Base-by-base conservation (phyloP, 37 sponge, comb jelly and placozoan genomes). In the Aphrocallistes beatrix region DNA sequence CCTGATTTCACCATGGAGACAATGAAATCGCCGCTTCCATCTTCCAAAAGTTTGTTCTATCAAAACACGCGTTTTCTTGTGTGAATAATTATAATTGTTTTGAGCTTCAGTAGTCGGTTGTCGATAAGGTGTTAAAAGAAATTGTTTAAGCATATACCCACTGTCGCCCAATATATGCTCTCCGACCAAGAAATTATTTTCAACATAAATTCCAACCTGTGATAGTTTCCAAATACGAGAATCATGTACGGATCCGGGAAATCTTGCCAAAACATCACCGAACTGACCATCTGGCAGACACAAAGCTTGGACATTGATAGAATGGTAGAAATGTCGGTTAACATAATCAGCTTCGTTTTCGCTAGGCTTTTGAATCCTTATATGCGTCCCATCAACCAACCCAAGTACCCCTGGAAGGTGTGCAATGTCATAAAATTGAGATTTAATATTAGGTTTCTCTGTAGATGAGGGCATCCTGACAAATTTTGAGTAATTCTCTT, bases 201-300 rank as follows among this genome's bases (percentile, higher is more conserved):
- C 6, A 42, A 42, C 13, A 42, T 42, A 42, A 16, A 42, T 42
- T 42, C 45, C 13, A 42, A 13, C 13, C 45, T 42, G 45, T 16
- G n/a, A n/a, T n/a, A n/a, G n/a, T n/a, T 16, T 60, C 75, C 75
- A 60, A 19, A 60, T 60, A 21, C 75, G 25, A 6, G 75, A 60
- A 60, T 60, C 75, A 28, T 60, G 75, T 25, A 60, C 75, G 3
- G 75, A 60, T 30, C 75, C 75, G 32, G 75, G 75, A 60, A 60
- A 60, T 6, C 21, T 19, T 60, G 34, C 75, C 75, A 60, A 60
- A 3, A 60, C 75, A 60, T 60, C 75, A 13, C 75, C 8, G n/a
- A 60, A 60, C 75, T 6, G 8, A 32, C 75, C 75, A 13, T 60
- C 75, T 19, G 8, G 75, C n/a, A 25, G 75, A 30, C 34, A 60